Evolutionary conservation across 2,797 vertebrate species (phyloP).

Genomic region (Semotilus atromaculatus): DNA sequence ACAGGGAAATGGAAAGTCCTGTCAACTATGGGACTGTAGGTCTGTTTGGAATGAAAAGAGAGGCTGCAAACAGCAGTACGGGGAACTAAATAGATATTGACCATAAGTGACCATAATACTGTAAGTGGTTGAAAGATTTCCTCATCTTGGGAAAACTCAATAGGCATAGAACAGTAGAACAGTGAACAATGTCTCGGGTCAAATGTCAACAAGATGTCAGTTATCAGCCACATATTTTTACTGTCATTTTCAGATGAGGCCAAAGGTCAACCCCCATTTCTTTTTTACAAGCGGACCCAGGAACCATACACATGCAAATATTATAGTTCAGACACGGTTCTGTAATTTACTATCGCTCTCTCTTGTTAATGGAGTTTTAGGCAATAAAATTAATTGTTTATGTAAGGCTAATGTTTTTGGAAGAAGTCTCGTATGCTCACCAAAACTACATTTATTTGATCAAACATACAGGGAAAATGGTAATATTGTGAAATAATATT

Average conservation of each 20-base stretch:
- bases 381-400: neutral
- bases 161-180: neutral
- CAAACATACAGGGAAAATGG: neutral
- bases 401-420: neutral
- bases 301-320: neutral
- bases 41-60: slow-evolving; percentile 2
- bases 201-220: slow-evolving; percentile 31
- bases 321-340: neutral
- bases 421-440: neutral
- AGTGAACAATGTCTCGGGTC: neutral
- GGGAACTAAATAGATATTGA: slow-evolving; percentile 30
- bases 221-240: slow-evolving; percentile 33
- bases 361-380: neutral
- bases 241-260: slow-evolving; percentile 18
- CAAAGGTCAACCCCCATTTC: neutral
- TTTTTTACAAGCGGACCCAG: neutral
- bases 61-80: neutral
- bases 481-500: neutral
- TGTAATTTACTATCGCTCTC: neutral
- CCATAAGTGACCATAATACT: slow-evolving; percentile 14
- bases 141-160: neutral
- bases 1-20: slow-evolving; percentile 20
- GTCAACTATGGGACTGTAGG: slow-evolving; percentile 10
- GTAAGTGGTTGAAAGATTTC: slow-evolving; percentile 4
- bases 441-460: neutral